Evolutionary conservation across 2,113 vertebrate species (phyloP).

Genomic region (Arothron firmamentum): DNA sequence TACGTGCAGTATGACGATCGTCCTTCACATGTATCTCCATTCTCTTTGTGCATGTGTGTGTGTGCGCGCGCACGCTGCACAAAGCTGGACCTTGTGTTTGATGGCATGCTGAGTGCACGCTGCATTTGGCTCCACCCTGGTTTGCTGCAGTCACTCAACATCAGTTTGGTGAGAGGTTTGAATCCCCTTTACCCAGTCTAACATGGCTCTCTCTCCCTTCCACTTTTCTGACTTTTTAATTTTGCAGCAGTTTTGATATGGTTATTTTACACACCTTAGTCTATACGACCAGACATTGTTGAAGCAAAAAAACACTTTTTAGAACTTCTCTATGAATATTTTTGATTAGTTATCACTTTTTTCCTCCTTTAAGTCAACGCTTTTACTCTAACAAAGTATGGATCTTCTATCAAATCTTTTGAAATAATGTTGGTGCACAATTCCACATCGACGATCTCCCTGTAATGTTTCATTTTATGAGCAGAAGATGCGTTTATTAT

Average conservation of each 20-base stretch:
- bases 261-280: conserved; percentile 31
- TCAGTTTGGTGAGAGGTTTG: conserved; percentile 58
- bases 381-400: conserved; percentile 34
- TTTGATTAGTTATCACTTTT: neutral
- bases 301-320: neutral
- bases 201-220: conserved; percentile 51
- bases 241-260: conserved; percentile 46
- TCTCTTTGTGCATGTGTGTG: too few species aligned
- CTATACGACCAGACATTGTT: conserved; percentile 29
- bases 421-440: conserved; percentile 37
- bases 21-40: neutral
- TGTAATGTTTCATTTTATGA: conserved; percentile 36
- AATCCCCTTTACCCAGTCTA: conserved; percentile 57
- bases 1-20: neutral
- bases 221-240: conserved; percentile 52
- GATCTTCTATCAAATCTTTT: conserved; percentile 52
- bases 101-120: conserved; percentile 66
- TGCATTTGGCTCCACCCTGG: conserved; percentile 65
- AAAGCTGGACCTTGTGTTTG: conserved; percentile 5
- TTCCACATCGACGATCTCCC: conserved; percentile 49
- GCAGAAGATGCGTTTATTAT: conserved; percentile 42
- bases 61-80: too few species aligned
- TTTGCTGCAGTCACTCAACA: conserved; percentile 63
- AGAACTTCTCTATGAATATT: neutral
- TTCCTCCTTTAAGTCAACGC: neutral